Evolutionary conservation across 2,113 vertebrate species (phyloP), one percentile per base, ranked within the genome.

Genomic region (Scomber colias): DNA sequence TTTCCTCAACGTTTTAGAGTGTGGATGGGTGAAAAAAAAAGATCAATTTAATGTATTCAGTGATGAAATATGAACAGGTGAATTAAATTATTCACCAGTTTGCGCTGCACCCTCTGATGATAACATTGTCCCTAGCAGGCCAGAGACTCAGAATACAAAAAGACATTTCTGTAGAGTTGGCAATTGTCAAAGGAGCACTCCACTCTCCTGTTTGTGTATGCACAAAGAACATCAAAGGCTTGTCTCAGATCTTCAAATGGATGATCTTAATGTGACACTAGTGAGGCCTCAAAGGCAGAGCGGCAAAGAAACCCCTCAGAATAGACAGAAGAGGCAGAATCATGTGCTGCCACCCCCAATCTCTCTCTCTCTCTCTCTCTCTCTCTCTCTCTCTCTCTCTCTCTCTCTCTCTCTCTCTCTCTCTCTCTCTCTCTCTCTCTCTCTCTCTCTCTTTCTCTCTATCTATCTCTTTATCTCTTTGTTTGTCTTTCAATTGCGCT

Each of bases 141-240:
- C 90, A 75, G 67, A 82, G 83, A 85, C 50, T 74, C 50, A 3
- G 65, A 85, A 84, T 79, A 87, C 80, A 82, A 84, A 86, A 89
- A 87, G 63, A 84, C 86, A 79, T 86, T 86, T 87, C 63, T 81
- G 84, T 93, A 60, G 71, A 86, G 84, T 72, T 89, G 83, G 82
- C 83, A 87, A 87, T 94, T 88, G 90, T 90, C 89, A 92, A 86
- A 88, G 89, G 92, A 91, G 79, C 63, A 40, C 87, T 87, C 79
- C 48, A 77, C 83, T 87, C 83, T 80, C 74, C 88, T 92, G 87
- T 92, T 93, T 94, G 91, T 90, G 83, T 89, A 94, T 93, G 88
- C 92, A 90, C 87, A 91, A 87, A 92, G 86, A 94, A 91, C 90
- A 88, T 94, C 90, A 94, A 94, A 94, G 88, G 71, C 84, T 83